Conservation (phyloP, 1,140 invertebrate genomes). For the Diuraphis noxia region DNA sequence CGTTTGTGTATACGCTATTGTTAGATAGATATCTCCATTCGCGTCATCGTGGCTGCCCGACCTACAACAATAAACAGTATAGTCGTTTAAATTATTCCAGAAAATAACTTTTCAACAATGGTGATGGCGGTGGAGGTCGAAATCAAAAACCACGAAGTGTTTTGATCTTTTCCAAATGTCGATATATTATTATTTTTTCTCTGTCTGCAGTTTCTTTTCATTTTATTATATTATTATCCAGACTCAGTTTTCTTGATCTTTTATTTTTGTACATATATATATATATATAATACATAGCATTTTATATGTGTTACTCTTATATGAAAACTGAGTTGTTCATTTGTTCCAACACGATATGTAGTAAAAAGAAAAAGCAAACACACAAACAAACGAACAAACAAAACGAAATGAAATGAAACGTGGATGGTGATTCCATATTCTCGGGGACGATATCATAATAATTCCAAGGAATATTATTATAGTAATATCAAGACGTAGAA, state of each 20-base stretch:
- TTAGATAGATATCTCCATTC: neutral
- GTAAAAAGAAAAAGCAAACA: neutral
- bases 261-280: neutral
- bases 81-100: neutral
- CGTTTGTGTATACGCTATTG: neutral
- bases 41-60: neutral
- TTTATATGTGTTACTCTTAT: neutral
- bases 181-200: neutral
- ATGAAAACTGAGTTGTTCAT: neutral
- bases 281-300: neutral
- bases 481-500: neutral
- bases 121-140: no score
- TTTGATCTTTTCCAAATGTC: neutral
- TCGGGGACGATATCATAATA: neutral
- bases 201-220: neutral
- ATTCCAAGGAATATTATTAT: neutral
- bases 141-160: neutral
- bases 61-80: neutral
- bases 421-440: neutral
- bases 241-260: neutral
- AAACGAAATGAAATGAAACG: neutral
- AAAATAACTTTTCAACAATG: neutral
- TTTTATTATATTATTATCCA: neutral
- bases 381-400: neutral
- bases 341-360: neutral